Evolutionary conservation across 2,113 vertebrate species (phyloP).

Genomic region (Hemichromis elongatus): DNA sequence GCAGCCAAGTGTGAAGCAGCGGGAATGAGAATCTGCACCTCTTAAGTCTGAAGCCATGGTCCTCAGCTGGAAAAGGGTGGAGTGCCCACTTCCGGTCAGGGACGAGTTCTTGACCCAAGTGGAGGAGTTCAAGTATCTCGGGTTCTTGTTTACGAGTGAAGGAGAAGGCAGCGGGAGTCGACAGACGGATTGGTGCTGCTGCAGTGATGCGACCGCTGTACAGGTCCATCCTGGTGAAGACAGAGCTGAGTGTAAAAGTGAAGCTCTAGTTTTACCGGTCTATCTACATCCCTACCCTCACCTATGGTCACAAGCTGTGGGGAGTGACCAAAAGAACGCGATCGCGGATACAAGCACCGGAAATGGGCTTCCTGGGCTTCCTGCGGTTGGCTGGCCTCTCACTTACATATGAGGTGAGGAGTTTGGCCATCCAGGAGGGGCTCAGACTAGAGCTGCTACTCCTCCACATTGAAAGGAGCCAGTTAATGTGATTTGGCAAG

Average conservation of each 20-base stretch:
- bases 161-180: too few relatives aligned
- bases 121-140: too few relatives aligned
- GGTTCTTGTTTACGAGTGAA: too few relatives aligned
- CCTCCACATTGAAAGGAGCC: neutral
- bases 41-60: too few relatives aligned
- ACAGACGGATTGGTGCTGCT: neutral
- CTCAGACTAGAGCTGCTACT: neutral
- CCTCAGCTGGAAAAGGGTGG: too few relatives aligned
- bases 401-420: fast-evolving
- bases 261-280: neutral
- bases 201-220: neutral
- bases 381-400: neutral
- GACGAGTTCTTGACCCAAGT: too few relatives aligned
- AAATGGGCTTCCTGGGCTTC: neutral
- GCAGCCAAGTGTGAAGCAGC: too few relatives aligned
- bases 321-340: neutral
- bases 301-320: fast-evolving
- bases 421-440: neutral
- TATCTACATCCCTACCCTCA: neutral
- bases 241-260: fast-evolving
- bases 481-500: neutral
- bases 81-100: too few relatives aligned
- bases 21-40: too few relatives aligned
- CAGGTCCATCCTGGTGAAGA: neutral
- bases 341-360: neutral